A percentile compares a stretch with the other conserved stretches of the same genome.
Evolutionary conservation across 2,888 invertebrate genomes (phyloP).

Genomic region (Colostygia pectinataria): DNA sequence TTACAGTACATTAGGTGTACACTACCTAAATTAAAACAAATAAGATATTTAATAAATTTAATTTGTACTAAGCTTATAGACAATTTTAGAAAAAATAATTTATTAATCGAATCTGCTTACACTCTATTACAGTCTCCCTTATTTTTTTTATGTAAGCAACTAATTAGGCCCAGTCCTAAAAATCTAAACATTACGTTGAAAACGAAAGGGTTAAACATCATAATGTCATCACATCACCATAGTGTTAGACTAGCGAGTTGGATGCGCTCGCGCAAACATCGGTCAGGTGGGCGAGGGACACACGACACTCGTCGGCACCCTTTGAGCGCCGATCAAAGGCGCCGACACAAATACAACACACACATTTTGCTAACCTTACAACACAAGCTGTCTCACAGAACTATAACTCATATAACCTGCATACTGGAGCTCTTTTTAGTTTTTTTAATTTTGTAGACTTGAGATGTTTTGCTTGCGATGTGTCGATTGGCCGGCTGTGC

Average conservation of each 20-base stretch:
- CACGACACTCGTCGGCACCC: conserved; percentile 76
- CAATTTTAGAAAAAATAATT: too few relatives aligned
- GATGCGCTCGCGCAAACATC: conserved; percentile 60
- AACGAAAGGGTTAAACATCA: conserved; percentile 30
- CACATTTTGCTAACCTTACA: conserved; percentile 37
- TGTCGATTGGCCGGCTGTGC: conserved; percentile 44
- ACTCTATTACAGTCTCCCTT: too few relatives aligned
- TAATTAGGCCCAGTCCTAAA: too few relatives aligned
- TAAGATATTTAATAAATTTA: too few relatives aligned
- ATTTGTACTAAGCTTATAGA: too few relatives aligned
- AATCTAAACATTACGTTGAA: conserved; percentile 17
- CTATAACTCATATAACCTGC: conserved; percentile 20
- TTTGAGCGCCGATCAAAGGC: conserved; percentile 74
- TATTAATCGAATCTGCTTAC: too few relatives aligned
- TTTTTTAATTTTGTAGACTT: conserved; percentile 30
- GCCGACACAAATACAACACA: conserved; percentile 68
- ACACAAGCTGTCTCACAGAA: conserved; percentile 26
- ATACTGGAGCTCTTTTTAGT: conserved; percentile 7
- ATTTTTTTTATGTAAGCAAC: too few relatives aligned
- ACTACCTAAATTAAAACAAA: too few relatives aligned
- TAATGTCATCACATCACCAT: conserved; percentile 39
- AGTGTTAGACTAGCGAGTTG: conserved; percentile 36
- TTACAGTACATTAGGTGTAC: too few relatives aligned
- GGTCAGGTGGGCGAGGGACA: conserved; percentile 77
- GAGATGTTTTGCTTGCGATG: conserved; percentile 29